These are phyloP conservation scores for Chrosomus eos DNA, from an alignment of 2,797 vertebrate species.

Conservation along the genomic window DNA sequence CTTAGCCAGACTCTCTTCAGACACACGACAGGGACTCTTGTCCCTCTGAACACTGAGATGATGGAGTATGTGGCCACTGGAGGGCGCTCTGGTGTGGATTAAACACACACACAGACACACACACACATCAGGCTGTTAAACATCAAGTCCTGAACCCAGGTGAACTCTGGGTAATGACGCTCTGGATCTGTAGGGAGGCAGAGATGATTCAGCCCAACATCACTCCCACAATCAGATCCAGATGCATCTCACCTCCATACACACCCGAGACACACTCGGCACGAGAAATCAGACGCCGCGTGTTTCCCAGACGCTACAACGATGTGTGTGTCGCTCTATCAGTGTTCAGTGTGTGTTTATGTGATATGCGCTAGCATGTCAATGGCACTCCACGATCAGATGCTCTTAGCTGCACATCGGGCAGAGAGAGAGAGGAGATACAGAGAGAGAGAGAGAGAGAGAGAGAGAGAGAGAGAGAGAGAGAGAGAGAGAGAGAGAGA, in stretches of 20 bases:
- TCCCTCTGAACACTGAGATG: not conserved
- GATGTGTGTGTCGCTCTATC: slow-evolving; percentile 1
- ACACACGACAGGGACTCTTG: no score
- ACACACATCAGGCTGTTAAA: slow-evolving; percentile 62
- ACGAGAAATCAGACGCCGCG: not conserved
- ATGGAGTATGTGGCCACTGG: slow-evolving; percentile 67
- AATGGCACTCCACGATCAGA: not conserved
- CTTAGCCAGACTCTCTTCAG: not conserved
- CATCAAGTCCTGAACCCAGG: slow-evolving; percentile 71
- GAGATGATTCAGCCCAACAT: slow-evolving; percentile 71
- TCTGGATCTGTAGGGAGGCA: slow-evolving; percentile 65
- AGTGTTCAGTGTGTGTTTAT: slow-evolving; percentile 14
- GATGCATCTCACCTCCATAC: slow-evolving; percentile 68
- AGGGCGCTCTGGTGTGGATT: slow-evolving; percentile 77
- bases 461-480: no score
- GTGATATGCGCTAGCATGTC: not conserved
- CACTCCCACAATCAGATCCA: slow-evolving; percentile 71
- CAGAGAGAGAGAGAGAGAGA: no score
- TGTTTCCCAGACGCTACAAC: not conserved
- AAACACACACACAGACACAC: slow-evolving; percentile 42
- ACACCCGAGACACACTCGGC: slow-evolving; percentile 12
- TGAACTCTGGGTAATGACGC: slow-evolving; percentile 68
- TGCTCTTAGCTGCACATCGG: not conserved
- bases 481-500: not conserved
- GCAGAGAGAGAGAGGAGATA: no score